Evolutionary conservation across 2,797 vertebrate genomes (phyloP).

Genomic region (Ceryle rudis): DNA sequence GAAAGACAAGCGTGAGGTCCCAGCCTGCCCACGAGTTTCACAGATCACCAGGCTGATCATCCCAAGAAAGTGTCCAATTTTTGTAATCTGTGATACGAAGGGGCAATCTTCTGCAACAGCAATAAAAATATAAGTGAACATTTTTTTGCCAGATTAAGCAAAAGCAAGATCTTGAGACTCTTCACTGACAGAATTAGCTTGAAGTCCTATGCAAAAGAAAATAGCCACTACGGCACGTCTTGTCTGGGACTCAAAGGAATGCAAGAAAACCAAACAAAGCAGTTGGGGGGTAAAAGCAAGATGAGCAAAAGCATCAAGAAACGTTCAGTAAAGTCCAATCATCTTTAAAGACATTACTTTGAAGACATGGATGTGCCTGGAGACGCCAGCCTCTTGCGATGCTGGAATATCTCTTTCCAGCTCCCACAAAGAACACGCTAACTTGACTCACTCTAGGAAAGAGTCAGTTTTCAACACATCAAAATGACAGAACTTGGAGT

Average conservation of each 20-base stretch:
- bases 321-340: neutral
- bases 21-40: neutral
- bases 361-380: neutral
- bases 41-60: neutral
- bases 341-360: neutral
- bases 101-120: neutral
- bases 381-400: neutral
- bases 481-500: neutral
- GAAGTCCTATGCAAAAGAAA: neutral
- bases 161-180: neutral
- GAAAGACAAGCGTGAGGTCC: neutral
- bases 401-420: neutral
- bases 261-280: slow-evolving; percentile 2
- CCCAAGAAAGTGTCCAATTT: neutral
- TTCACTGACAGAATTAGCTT: neutral
- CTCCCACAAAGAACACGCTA: neutral
- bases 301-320: slow-evolving; percentile 46
- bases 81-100: neutral
- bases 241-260: neutral
- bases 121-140: neutral
- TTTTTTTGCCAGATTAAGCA: neutral
- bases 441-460: neutral
- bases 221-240: neutral
- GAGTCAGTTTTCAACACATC: neutral
- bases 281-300: neutral